These are phyloP conservation scores for Cataglyphis albicans DNA, from an alignment of 2,888 invertebrate species.

Conservation along the genomic window DNA sequence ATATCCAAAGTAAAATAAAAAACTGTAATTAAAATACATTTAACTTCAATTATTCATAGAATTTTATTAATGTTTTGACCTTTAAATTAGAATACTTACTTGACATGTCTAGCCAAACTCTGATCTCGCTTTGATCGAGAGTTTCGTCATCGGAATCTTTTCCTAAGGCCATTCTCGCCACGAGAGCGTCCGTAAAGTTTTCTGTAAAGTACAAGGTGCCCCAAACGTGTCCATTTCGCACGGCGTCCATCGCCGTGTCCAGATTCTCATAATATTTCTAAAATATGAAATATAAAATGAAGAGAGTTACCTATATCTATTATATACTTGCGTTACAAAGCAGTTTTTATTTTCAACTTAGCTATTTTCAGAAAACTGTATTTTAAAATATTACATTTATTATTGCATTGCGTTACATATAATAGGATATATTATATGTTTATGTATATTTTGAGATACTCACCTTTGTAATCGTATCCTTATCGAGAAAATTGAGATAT, in stretches of 20 bases:
- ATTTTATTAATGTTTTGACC: neutral
- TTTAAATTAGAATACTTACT: constrained; percentile 87
- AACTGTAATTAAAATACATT: neutral
- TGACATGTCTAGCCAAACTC: constrained; percentile 97
- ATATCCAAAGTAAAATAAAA: neutral
- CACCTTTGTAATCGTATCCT: constrained; percentile 90
- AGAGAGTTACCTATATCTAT: neutral
- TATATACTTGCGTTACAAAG: neutral
- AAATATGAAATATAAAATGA: neutral
- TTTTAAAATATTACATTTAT: neutral
- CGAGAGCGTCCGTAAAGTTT: constrained; percentile 95
- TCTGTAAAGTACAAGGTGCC: constrained; percentile 95
- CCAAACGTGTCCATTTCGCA: constrained; percentile 93
- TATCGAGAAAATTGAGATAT: constrained; percentile 92
- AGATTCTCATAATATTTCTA: constrained; percentile 89
- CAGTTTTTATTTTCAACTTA: neutral
- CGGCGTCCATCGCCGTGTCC: constrained; percentile 90
- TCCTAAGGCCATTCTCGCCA: constrained; percentile 93
- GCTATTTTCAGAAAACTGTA: neutral
- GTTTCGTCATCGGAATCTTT: constrained; percentile 95
- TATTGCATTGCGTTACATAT: neutral
- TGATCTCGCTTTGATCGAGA: constrained; percentile 94
- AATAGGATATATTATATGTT: neutral
- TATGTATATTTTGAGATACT: constrained; percentile 57
- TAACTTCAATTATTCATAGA: neutral